Evolutionary conservation across 2,888 invertebrate species (phyloP).

Genomic region (Drosophila rellima): DNA sequence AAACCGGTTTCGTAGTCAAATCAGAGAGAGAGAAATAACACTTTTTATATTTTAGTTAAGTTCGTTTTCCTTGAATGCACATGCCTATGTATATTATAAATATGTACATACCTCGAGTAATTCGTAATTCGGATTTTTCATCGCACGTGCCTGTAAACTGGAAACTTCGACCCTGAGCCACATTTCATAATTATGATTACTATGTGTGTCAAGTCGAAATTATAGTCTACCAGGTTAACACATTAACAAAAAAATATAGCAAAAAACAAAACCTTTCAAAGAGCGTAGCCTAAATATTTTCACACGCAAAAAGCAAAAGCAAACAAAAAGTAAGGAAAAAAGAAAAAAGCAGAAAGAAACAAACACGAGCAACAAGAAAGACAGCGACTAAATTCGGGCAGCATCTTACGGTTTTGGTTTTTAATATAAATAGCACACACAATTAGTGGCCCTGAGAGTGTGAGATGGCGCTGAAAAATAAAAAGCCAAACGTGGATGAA

Average conservation of each 20-base stretch:
- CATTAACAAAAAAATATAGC: too few species aligned
- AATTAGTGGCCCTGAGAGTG: conserved; percentile 69
- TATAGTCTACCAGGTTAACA: conserved; percentile 67
- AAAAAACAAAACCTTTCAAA: conserved; percentile 47
- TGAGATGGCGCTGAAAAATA: conserved; percentile 32
- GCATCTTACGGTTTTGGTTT: conserved; percentile 52
- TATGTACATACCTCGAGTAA: conserved; percentile 35
- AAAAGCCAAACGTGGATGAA: background rate
- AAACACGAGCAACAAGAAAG: conserved; percentile 32
- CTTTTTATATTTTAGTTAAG: conserved; percentile 45
- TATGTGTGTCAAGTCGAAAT: conserved; percentile 74
- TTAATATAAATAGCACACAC: conserved; percentile 74
- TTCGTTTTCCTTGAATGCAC: conserved; percentile 56
- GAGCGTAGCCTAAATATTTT: conserved; percentile 72
- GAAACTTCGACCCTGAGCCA: conserved; percentile 45
- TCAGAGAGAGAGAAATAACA: conserved; percentile 61
- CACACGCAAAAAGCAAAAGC: conserved; percentile 65
- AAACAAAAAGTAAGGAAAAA: conserved; percentile 31
- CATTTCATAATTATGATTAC: conserved; percentile 75
- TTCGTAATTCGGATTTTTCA: conserved; percentile 35
- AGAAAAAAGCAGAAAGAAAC: conserved; percentile 16
- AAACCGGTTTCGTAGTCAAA: conserved; percentile 86
- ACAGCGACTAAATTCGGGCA: conserved; percentile 56
- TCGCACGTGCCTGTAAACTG: conserved; percentile 57
- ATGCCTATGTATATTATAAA: conserved; percentile 15